Evolutionary conservation across 2,113 vertebrate species (phyloP).

Genomic region (Ammospiza caudacuta): DNA sequence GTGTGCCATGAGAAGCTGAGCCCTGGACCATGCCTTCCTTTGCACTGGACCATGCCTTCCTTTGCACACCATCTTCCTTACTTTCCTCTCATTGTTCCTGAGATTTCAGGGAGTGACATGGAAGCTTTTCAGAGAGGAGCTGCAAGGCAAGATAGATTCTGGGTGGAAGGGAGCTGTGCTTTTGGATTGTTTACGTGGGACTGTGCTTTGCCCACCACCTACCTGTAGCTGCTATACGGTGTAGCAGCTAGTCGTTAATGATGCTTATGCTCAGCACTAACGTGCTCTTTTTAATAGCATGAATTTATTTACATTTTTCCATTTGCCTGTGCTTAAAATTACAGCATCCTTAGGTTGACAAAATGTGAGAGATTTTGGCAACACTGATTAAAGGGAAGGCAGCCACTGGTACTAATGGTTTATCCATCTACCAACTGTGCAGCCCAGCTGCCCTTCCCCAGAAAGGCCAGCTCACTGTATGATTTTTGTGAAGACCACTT

Average conservation of each 20-base stretch:
- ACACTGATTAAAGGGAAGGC: neutral
- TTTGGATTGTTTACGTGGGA: neutral
- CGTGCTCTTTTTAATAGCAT: neutral
- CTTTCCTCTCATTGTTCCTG: neutral
- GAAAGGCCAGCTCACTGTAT: neutral
- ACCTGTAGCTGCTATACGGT: neutral
- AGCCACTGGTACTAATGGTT: neutral
- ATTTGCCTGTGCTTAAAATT: neutral
- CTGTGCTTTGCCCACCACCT: neutral
- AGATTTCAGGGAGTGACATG: neutral
- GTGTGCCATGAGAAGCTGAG: neutral
- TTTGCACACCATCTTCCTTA: neutral
- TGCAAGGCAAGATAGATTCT: neutral
- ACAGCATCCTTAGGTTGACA: neutral
- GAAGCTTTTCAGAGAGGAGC: conserved; percentile 5
- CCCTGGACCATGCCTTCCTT: neutral
- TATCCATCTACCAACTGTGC: neutral
- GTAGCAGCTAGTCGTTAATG: neutral
- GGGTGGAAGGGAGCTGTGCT: neutral
- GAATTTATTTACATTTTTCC: neutral
- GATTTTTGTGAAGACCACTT: neutral
- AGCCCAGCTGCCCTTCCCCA: conserved; percentile 6
- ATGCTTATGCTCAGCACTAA: neutral
- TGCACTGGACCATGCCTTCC: neutral
- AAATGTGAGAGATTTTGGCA: conserved; percentile 4